Conservation (phyloP, 1,140 invertebrate genomes). For the Capitella teleta region DNA sequence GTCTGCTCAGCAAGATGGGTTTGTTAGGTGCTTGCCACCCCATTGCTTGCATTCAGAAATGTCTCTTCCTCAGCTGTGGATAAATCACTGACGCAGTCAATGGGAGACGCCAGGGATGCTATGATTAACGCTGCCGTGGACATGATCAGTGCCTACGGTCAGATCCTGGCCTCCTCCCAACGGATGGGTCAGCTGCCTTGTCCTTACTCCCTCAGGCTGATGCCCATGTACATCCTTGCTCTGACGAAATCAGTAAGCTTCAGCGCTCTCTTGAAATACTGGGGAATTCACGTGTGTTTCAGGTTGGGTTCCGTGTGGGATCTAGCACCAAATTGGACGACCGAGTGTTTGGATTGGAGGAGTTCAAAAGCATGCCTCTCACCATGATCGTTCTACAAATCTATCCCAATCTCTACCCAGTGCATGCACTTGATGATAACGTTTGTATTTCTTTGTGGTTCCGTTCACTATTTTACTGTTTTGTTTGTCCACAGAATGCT, state of each 20-base stretch:
- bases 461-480: background rate
- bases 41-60: background rate
- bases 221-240: constrained; percentile 82
- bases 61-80: constrained; percentile 65
- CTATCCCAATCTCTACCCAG: constrained; percentile 86
- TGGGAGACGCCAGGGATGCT: constrained; percentile 89
- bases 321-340: constrained; percentile 82
- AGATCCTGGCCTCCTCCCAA: constrained; percentile 47
- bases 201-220: constrained; percentile 60
- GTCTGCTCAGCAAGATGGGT: constrained; percentile 91
- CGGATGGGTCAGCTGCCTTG: constrained; percentile 57
- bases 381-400: constrained; percentile 67
- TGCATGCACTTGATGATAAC: constrained; percentile 60
- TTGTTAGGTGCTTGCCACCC: constrained; percentile 19
- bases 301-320: constrained; percentile 77
- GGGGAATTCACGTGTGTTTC: constrained; percentile 13
- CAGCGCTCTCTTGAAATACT: background rate
- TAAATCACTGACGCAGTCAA: constrained; percentile 66
- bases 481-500: constrained; percentile 22
- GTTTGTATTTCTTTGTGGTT: background rate
- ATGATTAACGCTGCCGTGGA: constrained; percentile 91
- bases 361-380: constrained; percentile 81
- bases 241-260: constrained; percentile 74
- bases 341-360: constrained; percentile 81
- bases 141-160: constrained; percentile 68